These are phyloP conservation scores for Xylocampa areola DNA, from an alignment of 2,888 invertebrate species.

Conservation along the genomic window DNA sequence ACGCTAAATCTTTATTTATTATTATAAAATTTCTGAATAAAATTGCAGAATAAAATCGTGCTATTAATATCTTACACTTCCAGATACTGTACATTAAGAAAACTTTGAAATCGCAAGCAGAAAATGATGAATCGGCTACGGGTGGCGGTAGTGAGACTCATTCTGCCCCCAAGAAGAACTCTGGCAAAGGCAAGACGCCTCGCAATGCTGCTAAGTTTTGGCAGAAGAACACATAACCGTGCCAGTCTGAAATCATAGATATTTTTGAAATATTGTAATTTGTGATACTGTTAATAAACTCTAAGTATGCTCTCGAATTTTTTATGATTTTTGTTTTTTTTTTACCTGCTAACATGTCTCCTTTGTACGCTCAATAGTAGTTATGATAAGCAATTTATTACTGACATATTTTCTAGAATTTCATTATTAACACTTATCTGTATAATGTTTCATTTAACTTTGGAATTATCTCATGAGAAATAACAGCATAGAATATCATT, in stretches of 20 bases:
- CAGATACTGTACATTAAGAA: constrained; percentile 97
- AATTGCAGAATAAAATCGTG: background rate
- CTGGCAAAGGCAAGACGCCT: constrained; percentile 92
- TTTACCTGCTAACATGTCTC: background rate
- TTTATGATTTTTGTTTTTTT: background rate
- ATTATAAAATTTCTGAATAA: background rate
- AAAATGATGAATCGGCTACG: constrained; percentile 96
- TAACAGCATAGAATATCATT: too few species aligned
- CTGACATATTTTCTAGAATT: too few species aligned
- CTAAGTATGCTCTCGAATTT: constrained; percentile 42
- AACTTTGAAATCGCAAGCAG: constrained; percentile 95
- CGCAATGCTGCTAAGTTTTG: constrained; percentile 92
- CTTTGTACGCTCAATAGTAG: too few species aligned
- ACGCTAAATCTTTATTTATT: too few species aligned
- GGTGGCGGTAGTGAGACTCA: constrained; percentile 90
- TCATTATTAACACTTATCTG: too few species aligned
- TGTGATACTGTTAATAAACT: constrained; percentile 67
- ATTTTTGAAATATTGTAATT: constrained; percentile 57
- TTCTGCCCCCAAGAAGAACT: constrained; percentile 93
- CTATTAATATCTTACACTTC: constrained; percentile 33
- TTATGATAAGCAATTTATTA: too few species aligned
- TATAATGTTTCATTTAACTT: too few species aligned
- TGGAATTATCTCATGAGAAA: too few species aligned
- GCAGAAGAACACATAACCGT: constrained; percentile 89
- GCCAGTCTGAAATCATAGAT: constrained; percentile 42